Percentiles rank a stretch among this genome's conserved stretches.
phyloP scores from a whole-genome alignment of 2,113 vertebrate genomes.

The Cyanistes caeruleus region DNA sequence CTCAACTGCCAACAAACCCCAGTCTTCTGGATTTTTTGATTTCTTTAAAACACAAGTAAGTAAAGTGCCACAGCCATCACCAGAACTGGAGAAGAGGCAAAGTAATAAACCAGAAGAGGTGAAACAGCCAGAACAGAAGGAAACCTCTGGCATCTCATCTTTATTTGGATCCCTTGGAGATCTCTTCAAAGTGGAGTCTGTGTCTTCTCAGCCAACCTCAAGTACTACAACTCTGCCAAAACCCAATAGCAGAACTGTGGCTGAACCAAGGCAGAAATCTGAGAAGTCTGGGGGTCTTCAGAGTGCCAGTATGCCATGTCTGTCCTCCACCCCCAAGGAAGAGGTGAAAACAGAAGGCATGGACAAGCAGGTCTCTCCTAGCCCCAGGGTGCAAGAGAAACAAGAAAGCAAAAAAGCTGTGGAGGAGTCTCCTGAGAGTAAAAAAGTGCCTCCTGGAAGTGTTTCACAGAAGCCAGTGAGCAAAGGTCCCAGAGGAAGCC shows the following conservation, averaged over 20 bases:
- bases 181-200: slow-evolving; percentile 81
- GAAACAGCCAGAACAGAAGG: slow-evolving; percentile 72
- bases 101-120: slow-evolving; percentile 61
- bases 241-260: background rate
- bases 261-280: background rate
- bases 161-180: slow-evolving; percentile 85
- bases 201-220: slow-evolving; percentile 65
- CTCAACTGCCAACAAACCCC: slow-evolving; percentile 72
- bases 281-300: background rate
- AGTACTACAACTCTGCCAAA: background rate
- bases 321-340: background rate
- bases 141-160: slow-evolving; percentile 76
- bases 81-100: slow-evolving; percentile 44
- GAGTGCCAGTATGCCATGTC: background rate
- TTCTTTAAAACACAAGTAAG: slow-evolving; percentile 85
- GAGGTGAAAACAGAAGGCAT: slow-evolving; percentile 1
- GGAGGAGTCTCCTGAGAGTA: background rate
- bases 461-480: background rate
- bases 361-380: background rate
- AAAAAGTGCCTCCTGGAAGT: background rate
- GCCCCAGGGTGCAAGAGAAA: slow-evolving; percentile 6
- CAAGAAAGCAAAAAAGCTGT: background rate
- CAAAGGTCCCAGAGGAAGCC: background rate
- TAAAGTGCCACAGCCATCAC: slow-evolving; percentile 64
- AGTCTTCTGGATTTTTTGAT: slow-evolving; percentile 80